phyloP scores from a whole-genome alignment of 2,113 vertebrate species.

The Calidris pygmaea region DNA sequence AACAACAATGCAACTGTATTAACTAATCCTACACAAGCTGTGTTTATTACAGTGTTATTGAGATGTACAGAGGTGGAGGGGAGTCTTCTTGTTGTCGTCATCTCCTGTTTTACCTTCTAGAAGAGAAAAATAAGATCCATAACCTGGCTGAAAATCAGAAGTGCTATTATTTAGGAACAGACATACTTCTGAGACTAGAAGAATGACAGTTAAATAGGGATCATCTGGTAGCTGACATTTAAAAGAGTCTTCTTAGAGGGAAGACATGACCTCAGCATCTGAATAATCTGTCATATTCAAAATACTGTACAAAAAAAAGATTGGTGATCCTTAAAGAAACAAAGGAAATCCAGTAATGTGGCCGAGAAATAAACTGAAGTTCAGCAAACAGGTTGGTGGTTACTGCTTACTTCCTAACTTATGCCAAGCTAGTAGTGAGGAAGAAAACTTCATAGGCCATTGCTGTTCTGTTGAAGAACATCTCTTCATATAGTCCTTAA shows the following conservation, averaged over 20 bases:
- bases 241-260: background rate
- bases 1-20: background rate
- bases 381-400: background rate
- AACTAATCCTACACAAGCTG: background rate
- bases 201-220: background rate
- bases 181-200: background rate
- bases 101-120: background rate
- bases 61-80: background rate
- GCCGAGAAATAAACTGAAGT: background rate
- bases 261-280: background rate
- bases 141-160: background rate
- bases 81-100: background rate
- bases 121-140: background rate
- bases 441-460: background rate
- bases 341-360: background rate
- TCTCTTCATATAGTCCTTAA: background rate
- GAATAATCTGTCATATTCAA: background rate
- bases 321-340: background rate
- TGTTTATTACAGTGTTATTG: background rate
- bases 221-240: background rate
- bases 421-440: background rate
- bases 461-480: background rate
- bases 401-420: background rate
- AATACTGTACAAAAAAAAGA: background rate
- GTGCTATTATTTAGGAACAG: background rate